phyloP scores from a whole-genome alignment of 1,140 invertebrate genomes.

The Cylas formicarius region DNA sequence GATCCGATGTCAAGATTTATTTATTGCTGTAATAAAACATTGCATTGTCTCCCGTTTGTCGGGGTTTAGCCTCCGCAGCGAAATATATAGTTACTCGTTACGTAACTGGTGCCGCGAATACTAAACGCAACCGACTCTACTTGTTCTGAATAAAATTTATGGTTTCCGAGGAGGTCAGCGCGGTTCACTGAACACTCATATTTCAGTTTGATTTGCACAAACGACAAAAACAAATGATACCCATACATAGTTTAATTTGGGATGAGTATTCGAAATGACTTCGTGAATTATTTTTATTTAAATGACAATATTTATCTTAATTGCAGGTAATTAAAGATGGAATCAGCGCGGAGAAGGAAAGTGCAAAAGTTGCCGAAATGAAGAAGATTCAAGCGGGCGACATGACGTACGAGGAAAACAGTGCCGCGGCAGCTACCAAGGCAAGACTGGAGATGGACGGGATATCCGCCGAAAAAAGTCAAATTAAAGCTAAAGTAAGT shows the following conservation, averaged over 20 bases:
- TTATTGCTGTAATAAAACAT: conserved; percentile 7
- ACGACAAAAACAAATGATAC: conserved; percentile 1
- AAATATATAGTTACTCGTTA: too few species aligned
- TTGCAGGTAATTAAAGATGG: conserved; percentile 65
- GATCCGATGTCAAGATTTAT: conserved; percentile 5
- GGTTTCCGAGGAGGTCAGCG: too few species aligned
- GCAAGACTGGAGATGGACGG: conserved; percentile 65
- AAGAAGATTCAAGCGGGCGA: conserved; percentile 72
- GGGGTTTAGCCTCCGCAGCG: too few species aligned
- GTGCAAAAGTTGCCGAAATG: conserved; percentile 69
- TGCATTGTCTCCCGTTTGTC: conserved; percentile 3
- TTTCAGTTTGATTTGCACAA: neutral
- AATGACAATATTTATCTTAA: conserved; percentile 2
- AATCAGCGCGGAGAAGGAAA: conserved; percentile 69
- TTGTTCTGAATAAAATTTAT: too few species aligned
- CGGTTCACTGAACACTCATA: too few species aligned
- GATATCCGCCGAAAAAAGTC: conserved; percentile 66
- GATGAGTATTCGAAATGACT: too few species aligned
- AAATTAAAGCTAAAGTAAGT: conserved; percentile 62
- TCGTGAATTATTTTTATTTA: too few species aligned
- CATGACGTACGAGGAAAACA: conserved; percentile 69
- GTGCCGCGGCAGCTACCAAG: conserved; percentile 49
- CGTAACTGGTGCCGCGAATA: too few species aligned
- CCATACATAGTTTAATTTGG: too few species aligned
- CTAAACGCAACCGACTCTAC: too few species aligned